These are phyloP conservation scores for Torymus tubicola DNA, from an alignment of 2,888 invertebrate genomes.

Conservation along the genomic window DNA sequence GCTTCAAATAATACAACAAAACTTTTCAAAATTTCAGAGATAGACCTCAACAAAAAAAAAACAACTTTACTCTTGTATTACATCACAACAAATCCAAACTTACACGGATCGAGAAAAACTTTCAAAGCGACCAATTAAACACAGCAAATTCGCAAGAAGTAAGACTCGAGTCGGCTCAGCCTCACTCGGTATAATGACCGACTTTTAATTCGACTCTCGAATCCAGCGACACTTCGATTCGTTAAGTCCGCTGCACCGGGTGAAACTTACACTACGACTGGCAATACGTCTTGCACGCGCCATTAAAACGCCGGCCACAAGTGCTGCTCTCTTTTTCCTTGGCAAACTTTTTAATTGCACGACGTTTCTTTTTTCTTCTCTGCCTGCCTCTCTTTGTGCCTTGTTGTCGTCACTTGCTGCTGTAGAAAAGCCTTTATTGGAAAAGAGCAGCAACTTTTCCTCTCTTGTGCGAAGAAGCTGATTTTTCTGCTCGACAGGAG, in stretches of 20 bases:
- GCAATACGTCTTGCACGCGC: constrained; percentile 13
- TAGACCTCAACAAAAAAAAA: too few relatives aligned
- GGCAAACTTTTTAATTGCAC: constrained; percentile 44
- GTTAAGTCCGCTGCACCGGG: constrained; percentile 1
- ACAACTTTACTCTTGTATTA: too few relatives aligned
- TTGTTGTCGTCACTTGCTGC: background rate
- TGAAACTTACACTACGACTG: background rate
- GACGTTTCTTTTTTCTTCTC: constrained; percentile 3
- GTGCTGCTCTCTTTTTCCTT: background rate
- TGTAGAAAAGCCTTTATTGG: background rate
- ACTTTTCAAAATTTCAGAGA: too few relatives aligned
- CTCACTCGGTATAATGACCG: too few relatives aligned
- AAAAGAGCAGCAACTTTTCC: background rate
- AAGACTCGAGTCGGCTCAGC: background rate
- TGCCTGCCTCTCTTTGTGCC: background rate
- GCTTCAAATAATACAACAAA: too few relatives aligned
- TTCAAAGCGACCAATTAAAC: background rate
- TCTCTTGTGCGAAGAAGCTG: background rate
- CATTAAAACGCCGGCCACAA: background rate
- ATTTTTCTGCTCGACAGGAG: too few relatives aligned
- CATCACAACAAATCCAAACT: too few relatives aligned
- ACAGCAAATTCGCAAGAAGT: background rate
- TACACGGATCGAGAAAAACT: background rate
- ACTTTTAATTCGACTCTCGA: background rate
- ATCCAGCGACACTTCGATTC: background rate